Conservation (phyloP, 2,113 vertebrate genomes). For the Pipa parva region DNA sequence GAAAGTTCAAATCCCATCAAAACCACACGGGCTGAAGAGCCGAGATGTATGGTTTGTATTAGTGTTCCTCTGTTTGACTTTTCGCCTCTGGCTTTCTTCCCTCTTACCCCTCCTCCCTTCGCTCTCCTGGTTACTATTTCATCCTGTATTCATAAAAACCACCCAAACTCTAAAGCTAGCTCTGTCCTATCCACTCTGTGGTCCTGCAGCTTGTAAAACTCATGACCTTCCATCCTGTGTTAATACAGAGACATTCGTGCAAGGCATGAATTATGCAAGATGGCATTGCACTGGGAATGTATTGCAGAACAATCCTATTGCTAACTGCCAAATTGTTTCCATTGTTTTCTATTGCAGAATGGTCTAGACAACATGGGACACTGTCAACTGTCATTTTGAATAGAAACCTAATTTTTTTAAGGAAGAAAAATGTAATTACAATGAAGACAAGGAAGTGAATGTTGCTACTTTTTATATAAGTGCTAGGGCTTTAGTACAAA, state of each 20-base stretch:
- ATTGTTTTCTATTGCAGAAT: no score
- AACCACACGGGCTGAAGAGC: slow-evolving; percentile 58
- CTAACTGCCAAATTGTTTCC: no score
- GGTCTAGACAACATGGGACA: no score
- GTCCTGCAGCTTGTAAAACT: slow-evolving; percentile 33
- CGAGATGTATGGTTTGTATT: slow-evolving; percentile 78
- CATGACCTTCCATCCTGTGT: slow-evolving; percentile 24
- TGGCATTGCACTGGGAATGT: not conserved
- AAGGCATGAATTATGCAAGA: not conserved
- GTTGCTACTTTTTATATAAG: no score
- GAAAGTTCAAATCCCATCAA: slow-evolving; percentile 59
- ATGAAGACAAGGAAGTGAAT: no score
- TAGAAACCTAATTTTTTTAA: no score
- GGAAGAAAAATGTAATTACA: no score
- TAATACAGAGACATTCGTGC: slow-evolving; percentile 28
- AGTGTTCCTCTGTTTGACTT: slow-evolving; percentile 67
- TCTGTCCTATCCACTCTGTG: slow-evolving; percentile 23
- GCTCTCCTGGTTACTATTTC: slow-evolving; percentile 31
- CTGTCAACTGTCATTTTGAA: no score
- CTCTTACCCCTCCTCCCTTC: slow-evolving; percentile 45
- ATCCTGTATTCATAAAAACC: slow-evolving; percentile 31
- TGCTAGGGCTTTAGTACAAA: no score
- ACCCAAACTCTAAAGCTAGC: slow-evolving; percentile 30
- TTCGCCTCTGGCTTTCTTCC: slow-evolving; percentile 53
- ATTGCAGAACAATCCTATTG: no score